Evolutionary conservation across 2,113 vertebrate genomes (phyloP).

Genomic region (Myotis lucifugus): DNA sequence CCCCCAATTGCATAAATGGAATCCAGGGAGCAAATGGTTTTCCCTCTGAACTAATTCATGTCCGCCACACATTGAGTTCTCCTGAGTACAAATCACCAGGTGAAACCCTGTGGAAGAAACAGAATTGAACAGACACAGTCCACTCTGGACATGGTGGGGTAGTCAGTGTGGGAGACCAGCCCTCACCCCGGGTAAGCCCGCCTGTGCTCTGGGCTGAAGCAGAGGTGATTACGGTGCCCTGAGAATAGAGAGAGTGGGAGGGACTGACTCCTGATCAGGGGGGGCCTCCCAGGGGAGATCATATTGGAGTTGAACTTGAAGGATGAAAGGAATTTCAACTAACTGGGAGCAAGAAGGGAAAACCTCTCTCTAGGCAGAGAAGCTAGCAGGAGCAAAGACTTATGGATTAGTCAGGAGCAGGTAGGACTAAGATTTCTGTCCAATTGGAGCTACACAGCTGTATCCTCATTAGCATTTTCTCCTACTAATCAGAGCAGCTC

Average conservation of each 20-base stretch:
- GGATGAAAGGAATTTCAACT: neutral
- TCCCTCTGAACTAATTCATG: slow-evolving; percentile 18
- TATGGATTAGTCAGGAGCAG: neutral
- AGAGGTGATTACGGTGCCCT: neutral
- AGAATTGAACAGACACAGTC: neutral
- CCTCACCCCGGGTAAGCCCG: neutral
- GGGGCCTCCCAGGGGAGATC: neutral
- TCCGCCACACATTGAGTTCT: neutral
- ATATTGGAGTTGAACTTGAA: neutral
- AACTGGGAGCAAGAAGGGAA: neutral
- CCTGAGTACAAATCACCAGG: neutral
- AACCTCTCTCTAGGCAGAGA: neutral
- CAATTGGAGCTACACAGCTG: neutral
- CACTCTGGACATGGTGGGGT: neutral
- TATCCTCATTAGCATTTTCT: neutral
- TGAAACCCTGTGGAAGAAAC: neutral
- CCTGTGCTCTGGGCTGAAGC: neutral
- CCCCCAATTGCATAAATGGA: neutral
- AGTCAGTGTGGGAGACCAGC: neutral
- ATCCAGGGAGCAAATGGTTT: neutral
- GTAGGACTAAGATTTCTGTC: neutral
- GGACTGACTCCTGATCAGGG: neutral
- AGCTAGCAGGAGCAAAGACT: neutral
- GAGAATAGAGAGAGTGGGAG: neutral
- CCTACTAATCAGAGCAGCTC: neutral